Evolutionary conservation across 2,888 invertebrate genomes (phyloP), one percentile per base, ranked within the genome.

Genomic region (Drosophila setosimentum): DNA sequence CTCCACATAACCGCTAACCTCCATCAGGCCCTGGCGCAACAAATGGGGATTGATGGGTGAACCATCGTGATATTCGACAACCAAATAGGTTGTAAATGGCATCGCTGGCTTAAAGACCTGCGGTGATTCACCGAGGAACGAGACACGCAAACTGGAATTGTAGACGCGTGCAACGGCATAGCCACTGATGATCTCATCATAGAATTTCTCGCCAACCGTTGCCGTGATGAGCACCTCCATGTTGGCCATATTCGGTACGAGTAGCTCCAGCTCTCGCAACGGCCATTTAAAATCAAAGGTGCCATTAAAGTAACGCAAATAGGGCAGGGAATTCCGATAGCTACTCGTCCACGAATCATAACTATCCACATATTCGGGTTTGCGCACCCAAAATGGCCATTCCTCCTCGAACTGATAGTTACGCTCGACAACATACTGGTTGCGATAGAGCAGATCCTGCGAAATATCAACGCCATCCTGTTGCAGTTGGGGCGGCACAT

Each of bases 91-190:
- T 74, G 96, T 96, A 88, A 98, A 96, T 0, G 98, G 97, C 97
- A 99, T 98, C 11, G 97, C 95, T 0, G 99, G 99, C 92, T 99
- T 99, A 93, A 99, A 99, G 21, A 99, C 96, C 93, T 99, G 98
- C 10, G 99, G 97, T 0, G 96, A 95, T 37, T 97, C 98, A 0
- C 99, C 99, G 3, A 99, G 94, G 93, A 99, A 98, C 42, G 95
- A 94, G 1, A 99, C 95, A 62, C 95, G 95, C 10, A 98, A 94
- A 10, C 97, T 97, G 0, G 98, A 97, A 93, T 98, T 98, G 92
- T 96, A 98, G 58, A 99, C 96, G 80, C 98, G 94, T 0, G 98
- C 97, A 69, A 96, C 96, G 18, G 98, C 96, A 94, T 96, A 97
- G 0, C 99, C 99, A 76, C 97, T 96, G 53, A 98, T 95, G 21